Percentiles rank a stretch among this genome's conserved stretches.
Conservation (phyloP, 2,797 vertebrate species). For the Adrianichthys oophorus region DNA sequence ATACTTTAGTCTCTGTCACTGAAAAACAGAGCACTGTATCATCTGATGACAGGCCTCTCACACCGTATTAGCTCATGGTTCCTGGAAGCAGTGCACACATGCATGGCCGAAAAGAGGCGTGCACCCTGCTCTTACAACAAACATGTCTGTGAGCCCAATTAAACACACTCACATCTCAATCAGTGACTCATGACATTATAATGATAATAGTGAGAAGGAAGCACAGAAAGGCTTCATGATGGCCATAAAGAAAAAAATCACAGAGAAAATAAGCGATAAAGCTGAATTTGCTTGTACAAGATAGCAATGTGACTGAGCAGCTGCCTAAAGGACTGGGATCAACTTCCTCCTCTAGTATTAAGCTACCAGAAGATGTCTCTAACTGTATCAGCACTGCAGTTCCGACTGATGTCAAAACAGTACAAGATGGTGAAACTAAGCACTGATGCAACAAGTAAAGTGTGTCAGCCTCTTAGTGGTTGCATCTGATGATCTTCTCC, state of each 20-base stretch:
- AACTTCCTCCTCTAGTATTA: constrained; percentile 62
- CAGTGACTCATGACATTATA: constrained; percentile 61
- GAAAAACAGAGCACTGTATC: constrained; percentile 63
- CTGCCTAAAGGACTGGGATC: constrained; percentile 67
- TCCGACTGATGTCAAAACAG: constrained; percentile 54
- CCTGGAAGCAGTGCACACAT: constrained; percentile 59
- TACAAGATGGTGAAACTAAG: constrained; percentile 32
- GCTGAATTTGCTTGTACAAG: constrained; percentile 53
- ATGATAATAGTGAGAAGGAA: constrained; percentile 66
- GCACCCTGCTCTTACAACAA: constrained; percentile 26
- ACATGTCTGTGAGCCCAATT: neutral
- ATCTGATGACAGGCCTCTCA: constrained; percentile 56
- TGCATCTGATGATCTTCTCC: constrained; percentile 1
- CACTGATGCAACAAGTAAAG: constrained; percentile 8
- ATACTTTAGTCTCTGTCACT: constrained; percentile 43
- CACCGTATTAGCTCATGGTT: constrained; percentile 62
- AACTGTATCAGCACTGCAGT: constrained; percentile 29
- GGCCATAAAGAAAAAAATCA: constrained; percentile 26
- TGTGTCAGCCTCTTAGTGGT: constrained; percentile 11
- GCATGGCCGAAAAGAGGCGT: constrained; percentile 9
- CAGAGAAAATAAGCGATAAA: constrained; percentile 48
- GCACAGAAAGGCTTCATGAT: constrained; percentile 12
- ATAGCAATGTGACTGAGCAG: constrained; percentile 63
- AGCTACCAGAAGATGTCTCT: constrained; percentile 47
- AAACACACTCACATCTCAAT: constrained; percentile 52